Evolutionary conservation across 2,113 vertebrate species (phyloP).

Genomic region (Poecile atricapillus): DNA sequence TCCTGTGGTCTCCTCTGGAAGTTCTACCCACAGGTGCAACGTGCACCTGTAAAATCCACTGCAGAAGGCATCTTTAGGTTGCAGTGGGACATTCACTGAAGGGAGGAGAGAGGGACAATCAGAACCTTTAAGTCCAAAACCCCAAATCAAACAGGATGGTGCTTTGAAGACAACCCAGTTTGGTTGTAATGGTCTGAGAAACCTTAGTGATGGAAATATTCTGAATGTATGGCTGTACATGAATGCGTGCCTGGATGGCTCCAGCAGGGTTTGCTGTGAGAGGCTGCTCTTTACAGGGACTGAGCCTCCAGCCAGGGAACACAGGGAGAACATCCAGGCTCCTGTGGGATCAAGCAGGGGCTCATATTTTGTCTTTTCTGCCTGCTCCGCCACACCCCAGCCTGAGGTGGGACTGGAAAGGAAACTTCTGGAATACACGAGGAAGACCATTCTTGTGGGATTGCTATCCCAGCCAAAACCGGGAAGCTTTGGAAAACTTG

Average conservation of each 20-base stretch:
- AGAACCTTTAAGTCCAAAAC: background rate
- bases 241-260: background rate
- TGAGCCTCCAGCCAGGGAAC: background rate
- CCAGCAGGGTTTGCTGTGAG: background rate
- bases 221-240: background rate
- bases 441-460: conserved; percentile 60
- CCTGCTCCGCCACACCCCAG: background rate
- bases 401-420: conserved; percentile 36
- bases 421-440: conserved; percentile 5
- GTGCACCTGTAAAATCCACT: background rate
- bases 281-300: background rate
- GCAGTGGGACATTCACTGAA: background rate
- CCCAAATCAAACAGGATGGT: background rate
- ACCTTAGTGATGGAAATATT: background rate
- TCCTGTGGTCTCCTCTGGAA: background rate
- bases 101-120: background rate
- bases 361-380: background rate
- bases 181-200: background rate
- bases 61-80: background rate
- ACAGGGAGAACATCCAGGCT: background rate
- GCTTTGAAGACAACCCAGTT: background rate
- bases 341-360: background rate
- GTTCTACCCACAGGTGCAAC: accelerated
- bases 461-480: conserved; percentile 22
- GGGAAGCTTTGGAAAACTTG: background rate